Evolutionary conservation across 2,797 vertebrate species (phyloP).

Genomic region (Smutsia temminckii): DNA sequence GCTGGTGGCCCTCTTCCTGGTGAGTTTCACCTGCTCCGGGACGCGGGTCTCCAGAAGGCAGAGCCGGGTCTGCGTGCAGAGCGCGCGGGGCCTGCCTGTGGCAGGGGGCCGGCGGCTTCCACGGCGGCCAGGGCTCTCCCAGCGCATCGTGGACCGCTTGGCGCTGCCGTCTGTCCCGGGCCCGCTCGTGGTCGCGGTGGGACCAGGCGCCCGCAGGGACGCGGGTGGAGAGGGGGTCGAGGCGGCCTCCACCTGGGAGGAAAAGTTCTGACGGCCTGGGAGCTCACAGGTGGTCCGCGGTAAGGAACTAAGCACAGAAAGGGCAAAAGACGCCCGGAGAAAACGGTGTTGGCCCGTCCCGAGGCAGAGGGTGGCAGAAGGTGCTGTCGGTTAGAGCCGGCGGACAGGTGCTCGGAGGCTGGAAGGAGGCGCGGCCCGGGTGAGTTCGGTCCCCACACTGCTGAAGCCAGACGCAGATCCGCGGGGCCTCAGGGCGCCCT

Average conservation of each 20-base stretch:
- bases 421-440: neutral
- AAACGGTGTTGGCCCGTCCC: neutral
- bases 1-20: neutral
- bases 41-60: neutral
- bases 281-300: no score
- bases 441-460: neutral
- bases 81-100: fast-evolving
- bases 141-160: neutral
- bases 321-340: no score
- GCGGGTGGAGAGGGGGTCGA: neutral
- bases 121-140: neutral
- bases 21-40: neutral
- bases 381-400: neutral
- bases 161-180: no score
- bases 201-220: neutral
- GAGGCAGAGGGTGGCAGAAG: neutral
- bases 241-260: neutral
- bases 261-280: neutral
- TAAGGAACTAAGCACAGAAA: neutral
- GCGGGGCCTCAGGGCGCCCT: fast-evolving
- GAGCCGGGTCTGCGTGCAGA: fast-evolving
- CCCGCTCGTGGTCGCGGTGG: neutral
- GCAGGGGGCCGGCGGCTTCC: fast-evolving
- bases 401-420: neutral
- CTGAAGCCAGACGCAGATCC: neutral